A percentile compares a stretch with the other conserved stretches of the same genome.
These are phyloP conservation scores for Nothoprocta pentlandii DNA, from an alignment of 2,113 vertebrate species.

Conservation along the genomic window DNA sequence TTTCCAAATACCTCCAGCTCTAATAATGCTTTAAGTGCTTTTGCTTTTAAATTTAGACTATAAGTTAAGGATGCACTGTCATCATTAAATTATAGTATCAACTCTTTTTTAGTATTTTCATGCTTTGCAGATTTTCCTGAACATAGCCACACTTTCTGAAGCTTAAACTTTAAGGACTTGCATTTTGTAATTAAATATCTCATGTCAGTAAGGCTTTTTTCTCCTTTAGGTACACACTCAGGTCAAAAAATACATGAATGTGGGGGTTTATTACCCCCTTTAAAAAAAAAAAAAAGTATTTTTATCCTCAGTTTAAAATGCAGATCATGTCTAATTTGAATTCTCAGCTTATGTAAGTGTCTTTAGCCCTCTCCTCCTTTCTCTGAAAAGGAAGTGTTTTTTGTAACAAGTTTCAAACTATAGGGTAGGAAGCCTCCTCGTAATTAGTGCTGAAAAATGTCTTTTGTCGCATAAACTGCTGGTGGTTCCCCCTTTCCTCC, in stretches of 20 bases:
- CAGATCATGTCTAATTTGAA: not conserved
- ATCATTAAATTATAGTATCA: not conserved
- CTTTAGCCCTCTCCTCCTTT: not conserved
- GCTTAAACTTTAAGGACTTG: not conserved
- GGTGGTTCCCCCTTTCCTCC: conserved; percentile 10
- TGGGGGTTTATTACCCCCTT: not conserved
- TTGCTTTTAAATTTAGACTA: conserved; percentile 21
- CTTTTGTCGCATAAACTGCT: conserved; percentile 25
- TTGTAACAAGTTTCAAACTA: not conserved
- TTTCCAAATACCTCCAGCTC: conserved; percentile 6
- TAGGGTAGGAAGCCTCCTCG: not conserved
- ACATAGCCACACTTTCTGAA: not conserved
- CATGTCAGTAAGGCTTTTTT: not conserved
- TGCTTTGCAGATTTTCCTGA: not conserved
- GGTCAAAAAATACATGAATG: not conserved
- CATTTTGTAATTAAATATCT: not conserved
- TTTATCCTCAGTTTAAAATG: not conserved
- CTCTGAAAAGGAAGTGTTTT: not conserved
- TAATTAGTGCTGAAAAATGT: conserved; percentile 41
- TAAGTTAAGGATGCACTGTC: not conserved
- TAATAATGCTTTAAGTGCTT: not conserved
- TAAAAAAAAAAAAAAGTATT: not conserved
- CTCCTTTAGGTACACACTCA: not conserved
- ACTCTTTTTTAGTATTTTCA: not conserved
- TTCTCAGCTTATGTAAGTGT: not conserved